Evolutionary conservation across 2,888 invertebrate genomes (phyloP).

Genomic region (Cerceris rybyensis): DNA sequence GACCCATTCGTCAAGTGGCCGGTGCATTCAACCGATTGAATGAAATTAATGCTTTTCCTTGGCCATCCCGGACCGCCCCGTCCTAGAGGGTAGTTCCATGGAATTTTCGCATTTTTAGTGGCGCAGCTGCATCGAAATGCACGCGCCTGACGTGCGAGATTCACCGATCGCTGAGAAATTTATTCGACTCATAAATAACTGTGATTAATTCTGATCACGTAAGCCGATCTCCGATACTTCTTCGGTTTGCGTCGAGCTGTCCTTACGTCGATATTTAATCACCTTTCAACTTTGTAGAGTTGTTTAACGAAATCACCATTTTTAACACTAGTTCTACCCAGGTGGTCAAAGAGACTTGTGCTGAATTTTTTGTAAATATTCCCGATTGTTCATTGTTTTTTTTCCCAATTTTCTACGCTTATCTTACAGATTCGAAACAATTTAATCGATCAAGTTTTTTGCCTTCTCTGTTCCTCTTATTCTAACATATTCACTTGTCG

Average conservation of each 20-base stretch:
- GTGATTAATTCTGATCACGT: constrained; percentile 67
- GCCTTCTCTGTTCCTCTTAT: no score
- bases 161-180: constrained; percentile 60
- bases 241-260: constrained; percentile 4
- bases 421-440: no score
- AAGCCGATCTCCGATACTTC: constrained; percentile 41
- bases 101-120: constrained; percentile 52
- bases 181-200: constrained; percentile 68
- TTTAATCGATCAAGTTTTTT: no score
- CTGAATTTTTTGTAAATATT: no score
- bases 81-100: constrained; percentile 11
- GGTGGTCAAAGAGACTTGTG: no score
- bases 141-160: constrained; percentile 35
- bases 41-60: constrained; percentile 58
- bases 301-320: background rate
- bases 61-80: constrained; percentile 15
- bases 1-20: constrained; percentile 54
- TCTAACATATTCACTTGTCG: no score
- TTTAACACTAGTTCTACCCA: no score
- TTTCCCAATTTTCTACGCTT: no score
- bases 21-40: constrained; percentile 44
- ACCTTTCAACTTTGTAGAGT: background rate
- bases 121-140: constrained; percentile 50
- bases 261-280: constrained; percentile 30
- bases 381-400: no score